Percentiles rank a stretch among this genome's conserved stretches.
phyloP scores from a whole-genome alignment of 2,888 invertebrate genomes.

The Syritta pipiens region DNA sequence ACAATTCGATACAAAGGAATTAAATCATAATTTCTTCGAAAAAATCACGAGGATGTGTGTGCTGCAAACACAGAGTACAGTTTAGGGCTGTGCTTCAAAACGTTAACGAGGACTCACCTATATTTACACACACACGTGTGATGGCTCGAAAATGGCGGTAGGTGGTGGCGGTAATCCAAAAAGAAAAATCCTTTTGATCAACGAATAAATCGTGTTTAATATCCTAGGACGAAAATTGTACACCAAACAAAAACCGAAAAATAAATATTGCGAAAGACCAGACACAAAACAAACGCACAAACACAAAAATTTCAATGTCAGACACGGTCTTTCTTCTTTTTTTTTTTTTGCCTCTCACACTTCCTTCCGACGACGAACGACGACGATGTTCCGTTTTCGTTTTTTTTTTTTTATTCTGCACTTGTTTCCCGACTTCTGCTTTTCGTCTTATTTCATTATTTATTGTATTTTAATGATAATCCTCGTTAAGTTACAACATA shows the following conservation, averaged over 20 bases:
- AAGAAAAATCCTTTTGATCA: no score
- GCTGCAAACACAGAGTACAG: no score
- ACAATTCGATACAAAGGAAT: constrained; percentile 29
- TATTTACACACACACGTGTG: no score
- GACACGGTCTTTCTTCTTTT: constrained; percentile 36
- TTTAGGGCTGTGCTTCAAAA: no score
- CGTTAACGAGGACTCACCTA: no score
- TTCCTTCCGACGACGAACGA: constrained; percentile 67
- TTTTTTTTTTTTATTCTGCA: constrained; percentile 33
- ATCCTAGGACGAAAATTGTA: neutral
- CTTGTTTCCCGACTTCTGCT: constrained; percentile 30
- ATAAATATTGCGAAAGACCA: constrained; percentile 48
- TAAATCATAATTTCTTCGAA: constrained; percentile 47
- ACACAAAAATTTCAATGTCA: constrained; percentile 61
- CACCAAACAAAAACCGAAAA: constrained; percentile 15
- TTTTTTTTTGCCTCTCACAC: constrained; percentile 44
- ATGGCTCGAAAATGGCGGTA: no score
- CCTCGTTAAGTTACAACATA: constrained; percentile 57
- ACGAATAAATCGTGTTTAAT: no score
- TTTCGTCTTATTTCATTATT: constrained; percentile 32
- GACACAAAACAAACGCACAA: constrained; percentile 67
- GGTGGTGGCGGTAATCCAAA: neutral
- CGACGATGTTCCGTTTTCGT: neutral
- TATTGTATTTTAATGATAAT: constrained; percentile 61
- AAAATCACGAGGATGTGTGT: constrained; percentile 40